phyloP scores from a whole-genome alignment of 2,797 vertebrate species.

The Sebastes cheni region DNA sequence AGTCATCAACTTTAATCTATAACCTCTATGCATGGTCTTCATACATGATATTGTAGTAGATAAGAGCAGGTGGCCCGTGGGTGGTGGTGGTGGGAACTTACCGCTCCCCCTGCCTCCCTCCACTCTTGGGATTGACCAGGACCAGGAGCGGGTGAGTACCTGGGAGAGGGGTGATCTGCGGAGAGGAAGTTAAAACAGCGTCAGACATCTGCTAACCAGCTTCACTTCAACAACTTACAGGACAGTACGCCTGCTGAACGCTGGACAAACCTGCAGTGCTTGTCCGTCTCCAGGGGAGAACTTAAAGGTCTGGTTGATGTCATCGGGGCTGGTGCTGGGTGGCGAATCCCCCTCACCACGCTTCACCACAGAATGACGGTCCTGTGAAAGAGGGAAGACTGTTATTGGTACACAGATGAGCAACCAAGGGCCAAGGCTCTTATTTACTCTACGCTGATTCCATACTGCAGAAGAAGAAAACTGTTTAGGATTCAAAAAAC shows the following conservation, averaged over 20 bases:
- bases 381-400: conserved; percentile 67
- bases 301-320: conserved; percentile 84
- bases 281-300: conserved; percentile 87
- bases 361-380: conserved; percentile 87
- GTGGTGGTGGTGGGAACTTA: conserved; percentile 59
- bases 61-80: too few relatives aligned
- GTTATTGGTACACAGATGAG: not conserved
- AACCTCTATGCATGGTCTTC: not conserved
- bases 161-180: conserved; percentile 89
- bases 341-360: conserved; percentile 85
- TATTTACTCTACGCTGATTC: not conserved
- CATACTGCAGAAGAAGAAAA: not conserved
- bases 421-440: not conserved
- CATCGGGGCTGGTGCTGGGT: conserved; percentile 85
- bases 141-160: conserved; percentile 93
- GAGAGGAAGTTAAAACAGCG: conserved; percentile 4
- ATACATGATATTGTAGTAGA: not conserved
- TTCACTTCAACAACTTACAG: not conserved
- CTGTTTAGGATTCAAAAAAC: not conserved
- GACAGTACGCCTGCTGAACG: not conserved
- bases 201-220: not conserved
- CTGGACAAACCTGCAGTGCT: conserved; percentile 82
- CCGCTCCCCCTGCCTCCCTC: conserved; percentile 94
- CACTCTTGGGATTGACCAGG: conserved; percentile 95
- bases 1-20: not conserved